Evolutionary conservation across 2,888 invertebrate species (phyloP).

Genomic region (Ennomos fuscantarius): DNA sequence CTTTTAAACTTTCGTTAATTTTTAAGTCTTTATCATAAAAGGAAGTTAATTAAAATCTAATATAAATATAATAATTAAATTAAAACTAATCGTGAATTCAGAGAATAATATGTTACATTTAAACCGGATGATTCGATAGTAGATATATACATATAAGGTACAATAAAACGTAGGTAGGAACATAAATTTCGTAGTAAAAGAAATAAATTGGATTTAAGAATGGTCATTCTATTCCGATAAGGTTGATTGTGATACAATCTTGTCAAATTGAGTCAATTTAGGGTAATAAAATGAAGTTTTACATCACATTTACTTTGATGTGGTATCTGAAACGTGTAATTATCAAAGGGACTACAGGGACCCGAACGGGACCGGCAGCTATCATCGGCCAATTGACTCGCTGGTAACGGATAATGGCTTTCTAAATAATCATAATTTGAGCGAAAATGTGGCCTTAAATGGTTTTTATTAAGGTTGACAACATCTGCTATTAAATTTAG

Average conservation of each 20-base stretch:
- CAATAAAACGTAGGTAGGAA: not conserved
- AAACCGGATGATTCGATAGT: no score
- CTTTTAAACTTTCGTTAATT: no score
- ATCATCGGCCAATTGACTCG: slow-evolving; percentile 29
- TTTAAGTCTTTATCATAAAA: no score
- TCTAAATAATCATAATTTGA: slow-evolving; percentile 55
- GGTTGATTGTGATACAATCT: slow-evolving; percentile 73
- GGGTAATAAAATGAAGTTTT: slow-evolving; percentile 83
- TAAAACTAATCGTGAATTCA: no score
- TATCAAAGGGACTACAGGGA: slow-evolving; percentile 50
- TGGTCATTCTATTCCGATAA: slow-evolving; percentile 62
- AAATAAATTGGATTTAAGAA: slow-evolving; percentile 28
- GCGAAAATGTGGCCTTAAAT: slow-evolving; percentile 38
- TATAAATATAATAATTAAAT: no score
- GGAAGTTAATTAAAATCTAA: no score
- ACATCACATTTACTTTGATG: slow-evolving; percentile 82
- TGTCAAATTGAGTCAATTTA: slow-evolving; percentile 81
- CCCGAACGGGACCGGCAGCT: slow-evolving; percentile 42
- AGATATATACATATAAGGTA: no score
- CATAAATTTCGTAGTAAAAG: slow-evolving; percentile 4
- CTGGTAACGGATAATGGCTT: slow-evolving; percentile 28
- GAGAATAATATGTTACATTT: no score
- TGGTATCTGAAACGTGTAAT: slow-evolving; percentile 70
- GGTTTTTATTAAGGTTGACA: slow-evolving; percentile 29
- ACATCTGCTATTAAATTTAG: not conserved